Evolutionary conservation across 2,888 invertebrate genomes (phyloP).

Genomic region (Pachliopta kotzebuea): DNA sequence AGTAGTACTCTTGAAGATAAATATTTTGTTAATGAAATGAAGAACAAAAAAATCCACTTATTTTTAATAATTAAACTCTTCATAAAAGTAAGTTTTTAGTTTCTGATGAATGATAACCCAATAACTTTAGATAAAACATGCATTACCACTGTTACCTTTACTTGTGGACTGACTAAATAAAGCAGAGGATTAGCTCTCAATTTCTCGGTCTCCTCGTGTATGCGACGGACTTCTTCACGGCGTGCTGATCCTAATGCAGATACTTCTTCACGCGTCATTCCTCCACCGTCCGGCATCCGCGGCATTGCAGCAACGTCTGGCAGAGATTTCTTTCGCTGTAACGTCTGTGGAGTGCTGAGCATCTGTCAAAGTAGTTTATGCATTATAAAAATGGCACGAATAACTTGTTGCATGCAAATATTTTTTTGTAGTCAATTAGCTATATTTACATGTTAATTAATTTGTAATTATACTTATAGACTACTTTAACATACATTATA

Average conservation of each 20-base stretch:
- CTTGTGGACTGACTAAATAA: conserved; percentile 97
- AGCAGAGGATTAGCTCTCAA: conserved; percentile 96
- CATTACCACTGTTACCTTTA: conserved; percentile 84
- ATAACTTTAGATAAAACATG: too few relatives aligned
- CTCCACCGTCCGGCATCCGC: conserved; percentile 85
- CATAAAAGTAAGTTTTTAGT: too few relatives aligned
- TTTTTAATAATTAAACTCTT: too few relatives aligned
- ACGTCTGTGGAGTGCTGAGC: conserved; percentile 87
- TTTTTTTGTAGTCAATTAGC: too few relatives aligned
- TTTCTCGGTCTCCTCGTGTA: conserved; percentile 94
- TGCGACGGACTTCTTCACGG: conserved; percentile 95
- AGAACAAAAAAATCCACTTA: too few relatives aligned
- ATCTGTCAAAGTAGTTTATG: conserved; percentile 78
- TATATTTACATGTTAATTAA: too few relatives aligned
- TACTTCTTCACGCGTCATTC: conserved; percentile 97
- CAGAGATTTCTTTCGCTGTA: conserved; percentile 97
- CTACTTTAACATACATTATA: too few relatives aligned
- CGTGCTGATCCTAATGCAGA: conserved; percentile 95
- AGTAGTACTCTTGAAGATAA: too few relatives aligned
- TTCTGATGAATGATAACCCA: too few relatives aligned
- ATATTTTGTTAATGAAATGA: too few relatives aligned
- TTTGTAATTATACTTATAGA: too few relatives aligned
- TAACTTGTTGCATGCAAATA: neutral
- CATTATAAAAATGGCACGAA: neutral
- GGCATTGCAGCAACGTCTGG: conserved; percentile 95